phyloP scores from a whole-genome alignment of 2,797 vertebrate species.

The Falco biarmicus region DNA sequence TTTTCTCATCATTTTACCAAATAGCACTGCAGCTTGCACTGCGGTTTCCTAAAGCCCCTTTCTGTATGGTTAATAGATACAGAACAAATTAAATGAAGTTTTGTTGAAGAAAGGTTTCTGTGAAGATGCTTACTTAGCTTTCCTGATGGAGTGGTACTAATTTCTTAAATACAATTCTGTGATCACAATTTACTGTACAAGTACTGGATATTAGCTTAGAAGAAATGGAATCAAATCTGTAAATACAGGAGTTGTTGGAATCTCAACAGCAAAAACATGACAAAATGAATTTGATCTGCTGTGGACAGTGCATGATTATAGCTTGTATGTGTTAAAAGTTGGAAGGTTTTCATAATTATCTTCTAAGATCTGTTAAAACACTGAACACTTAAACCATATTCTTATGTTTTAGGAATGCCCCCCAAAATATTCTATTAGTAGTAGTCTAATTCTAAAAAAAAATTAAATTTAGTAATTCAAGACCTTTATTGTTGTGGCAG shows the following conservation, averaged over 20 bases:
- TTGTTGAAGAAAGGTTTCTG: background rate
- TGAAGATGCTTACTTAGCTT: background rate
- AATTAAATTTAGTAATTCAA: background rate
- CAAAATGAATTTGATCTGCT: background rate
- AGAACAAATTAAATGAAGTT: background rate
- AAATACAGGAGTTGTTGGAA: background rate
- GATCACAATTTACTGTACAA: accelerated
- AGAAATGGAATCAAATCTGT: background rate
- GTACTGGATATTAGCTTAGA: background rate
- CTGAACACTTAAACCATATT: background rate
- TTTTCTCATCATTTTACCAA: background rate
- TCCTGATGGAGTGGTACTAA: background rate
- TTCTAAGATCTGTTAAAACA: background rate
- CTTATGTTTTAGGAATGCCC: background rate
- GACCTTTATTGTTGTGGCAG: background rate
- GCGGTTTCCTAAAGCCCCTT: background rate
- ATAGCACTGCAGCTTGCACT: background rate
- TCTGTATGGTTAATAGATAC: background rate
- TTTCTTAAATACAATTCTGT: background rate
- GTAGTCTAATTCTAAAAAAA: background rate
- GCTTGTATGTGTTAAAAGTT: background rate
- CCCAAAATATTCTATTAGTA: background rate
- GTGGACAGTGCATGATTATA: background rate
- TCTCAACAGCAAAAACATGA: background rate
- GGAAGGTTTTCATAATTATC: background rate